Evolutionary conservation across 2,888 invertebrate genomes (phyloP).

Genomic region (Ormyrus nitidulus): DNA sequence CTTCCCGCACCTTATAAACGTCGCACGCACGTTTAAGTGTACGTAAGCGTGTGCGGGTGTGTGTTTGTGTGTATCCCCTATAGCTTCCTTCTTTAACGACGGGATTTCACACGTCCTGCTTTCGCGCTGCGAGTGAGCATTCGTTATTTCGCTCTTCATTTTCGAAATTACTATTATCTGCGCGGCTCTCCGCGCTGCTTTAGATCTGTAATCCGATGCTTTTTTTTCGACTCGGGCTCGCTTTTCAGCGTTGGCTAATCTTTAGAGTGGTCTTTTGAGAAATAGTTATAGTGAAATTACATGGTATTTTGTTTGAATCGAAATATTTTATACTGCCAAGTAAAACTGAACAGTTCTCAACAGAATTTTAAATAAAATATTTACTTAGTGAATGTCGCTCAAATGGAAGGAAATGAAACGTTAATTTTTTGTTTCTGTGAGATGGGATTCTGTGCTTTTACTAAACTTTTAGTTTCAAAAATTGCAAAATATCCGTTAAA

Average conservation of each 20-base stretch:
- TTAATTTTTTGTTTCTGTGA: too few species aligned
- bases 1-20: constrained; percentile 21
- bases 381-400: too few species aligned
- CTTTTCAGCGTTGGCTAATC: too few species aligned
- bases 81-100: constrained; percentile 58
- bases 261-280: not conserved
- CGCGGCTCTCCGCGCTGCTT: not conserved
- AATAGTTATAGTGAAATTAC: not conserved
- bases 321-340: not conserved
- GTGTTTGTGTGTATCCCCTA: constrained; percentile 15
- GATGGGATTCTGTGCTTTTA: too few species aligned
- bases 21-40: not conserved
- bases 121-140: constrained; percentile 55
- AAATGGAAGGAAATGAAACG: too few species aligned
- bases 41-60: not conserved
- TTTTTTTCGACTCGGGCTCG: too few species aligned
- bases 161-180: constrained; percentile 53
- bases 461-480: too few species aligned
- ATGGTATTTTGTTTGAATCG: constrained; percentile 12
- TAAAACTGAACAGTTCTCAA: too few species aligned
- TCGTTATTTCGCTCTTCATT: constrained; percentile 55
- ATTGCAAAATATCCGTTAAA: too few species aligned
- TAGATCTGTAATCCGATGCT: not conserved
- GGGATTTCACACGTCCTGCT: constrained; percentile 61
- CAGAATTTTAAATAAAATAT: too few species aligned